Evolutionary conservation across 1,140 invertebrate species (phyloP).

Genomic region (Wasmannia auropunctata): DNA sequence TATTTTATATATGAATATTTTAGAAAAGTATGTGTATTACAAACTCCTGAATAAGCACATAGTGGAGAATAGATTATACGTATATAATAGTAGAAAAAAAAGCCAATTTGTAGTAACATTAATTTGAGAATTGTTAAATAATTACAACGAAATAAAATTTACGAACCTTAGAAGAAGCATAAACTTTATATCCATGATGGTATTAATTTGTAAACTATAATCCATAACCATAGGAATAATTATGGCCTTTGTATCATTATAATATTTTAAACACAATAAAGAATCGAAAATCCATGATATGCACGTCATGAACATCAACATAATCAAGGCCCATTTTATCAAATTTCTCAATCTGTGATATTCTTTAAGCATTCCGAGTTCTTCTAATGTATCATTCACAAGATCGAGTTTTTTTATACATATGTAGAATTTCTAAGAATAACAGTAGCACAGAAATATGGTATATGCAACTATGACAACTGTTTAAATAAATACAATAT

Average conservation of each 20-base stretch:
- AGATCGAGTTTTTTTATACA: background rate
- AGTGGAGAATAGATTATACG: too few species aligned
- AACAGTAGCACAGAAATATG: background rate
- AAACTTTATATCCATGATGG: background rate
- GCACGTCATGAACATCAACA: background rate
- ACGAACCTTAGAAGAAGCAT: background rate
- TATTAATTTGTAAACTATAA: background rate
- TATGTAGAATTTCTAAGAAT: background rate
- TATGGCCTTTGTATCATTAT: background rate
- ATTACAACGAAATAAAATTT: background rate
- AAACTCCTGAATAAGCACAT: too few species aligned
- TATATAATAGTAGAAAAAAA: too few species aligned
- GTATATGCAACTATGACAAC: background rate
- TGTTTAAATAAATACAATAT: background rate
- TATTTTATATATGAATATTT: too few species aligned
- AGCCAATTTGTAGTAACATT: too few species aligned
- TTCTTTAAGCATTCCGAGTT: background rate
- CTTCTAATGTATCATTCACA: slow-evolving; percentile 26
- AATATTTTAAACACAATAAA: background rate
- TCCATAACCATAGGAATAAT: background rate
- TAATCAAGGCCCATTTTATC: background rate
- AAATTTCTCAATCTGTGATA: background rate
- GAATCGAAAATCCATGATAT: background rate
- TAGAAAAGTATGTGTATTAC: too few species aligned
- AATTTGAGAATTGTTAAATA: slow-evolving; percentile 8